Evolutionary conservation across 2,797 vertebrate species (phyloP), one percentile per base, ranked within the genome.

Genomic region (Pelochelys cantorii): DNA sequence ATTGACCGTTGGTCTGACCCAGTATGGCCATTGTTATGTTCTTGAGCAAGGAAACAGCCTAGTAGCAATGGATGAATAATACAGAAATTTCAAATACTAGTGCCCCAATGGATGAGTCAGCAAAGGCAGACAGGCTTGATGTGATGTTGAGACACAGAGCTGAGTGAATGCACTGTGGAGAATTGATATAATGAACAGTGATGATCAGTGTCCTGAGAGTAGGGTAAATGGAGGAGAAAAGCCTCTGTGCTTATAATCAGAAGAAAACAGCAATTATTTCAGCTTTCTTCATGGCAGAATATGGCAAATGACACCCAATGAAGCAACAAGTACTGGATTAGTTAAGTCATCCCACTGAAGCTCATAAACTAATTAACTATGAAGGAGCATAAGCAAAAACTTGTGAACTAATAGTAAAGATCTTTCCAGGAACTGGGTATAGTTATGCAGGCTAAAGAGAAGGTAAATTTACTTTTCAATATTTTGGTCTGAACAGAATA

Each of bases 151-250:
- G 94, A 88, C 81, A 83, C 90, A 57, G 55, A 0, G 0, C 0
- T 62, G 74, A 81, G 56, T n/a, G 25, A 89, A 54, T 42, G 34
- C 25, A 57, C 4, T 81, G 85, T 88, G 78, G 48, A 93, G 81
- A 93, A 81, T 11, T 91, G 79, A 84, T 84, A 84, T 85, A 55
- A 92, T 22, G 90, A 17, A 84, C 60, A 90, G 84, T 92, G 60
- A 95, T 89, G 75, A 92, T 78, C 57, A 84, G 5, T 77, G 90
- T 54, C 54, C 20, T 88, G 92, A 94, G 55, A 15, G 78, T 65
- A 81, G 62, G 31, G 89, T 54, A 90, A 88, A 87, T 1, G 1
- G 18, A 7, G 2, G 23, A 86, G 52, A 87, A 96, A 91, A 89
- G 57, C 53, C 55, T 82, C 79, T 75, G 9, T 62, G 48, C 9